Base-by-base conservation (phyloP, 2,797 vertebrate species). In the Lophotriccus pileatus region DNA sequence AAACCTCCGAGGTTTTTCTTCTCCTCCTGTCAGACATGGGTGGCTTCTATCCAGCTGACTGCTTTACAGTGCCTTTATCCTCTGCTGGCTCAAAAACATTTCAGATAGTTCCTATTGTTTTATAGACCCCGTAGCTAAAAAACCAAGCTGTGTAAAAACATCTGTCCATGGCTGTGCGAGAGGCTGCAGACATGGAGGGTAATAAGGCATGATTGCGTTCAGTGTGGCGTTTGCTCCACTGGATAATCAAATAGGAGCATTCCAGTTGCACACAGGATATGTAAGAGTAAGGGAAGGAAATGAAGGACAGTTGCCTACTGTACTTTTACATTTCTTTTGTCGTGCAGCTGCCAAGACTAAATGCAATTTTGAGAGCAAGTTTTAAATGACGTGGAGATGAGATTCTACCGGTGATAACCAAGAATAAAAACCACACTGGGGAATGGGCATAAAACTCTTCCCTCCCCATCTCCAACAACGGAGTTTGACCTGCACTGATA, bases 101-200 rank as follows among this genome's bases (percentile, higher is more conserved):
- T 88, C 91, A 87, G 88, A 86, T 96, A 81, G 81, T 95, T 95
- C 94, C 96, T 96, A 80, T 96, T 97, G 96, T 97, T 95, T 96
- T 84, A 81, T 85, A 89, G 91, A 87, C 94, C 91, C 96, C 95
- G 72, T 96, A 96, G 97, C 95, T 97, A 96, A 95, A 95, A 68
- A 97, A 20, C 28, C 83, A 87, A 72, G 62, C 83, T 91, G 84
- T 94, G 83, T 89, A 83, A 94, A 91, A 95, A 91, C 94, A 96
- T 97, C 96, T 93, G 96, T 89, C 91, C 85, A 23, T 49, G 77
- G 88, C 91, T 93, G 85, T 90, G 91, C 93, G 91, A 58, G 82
- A 79, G 91, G 52, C 85, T 94, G 46, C 83, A 84, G 93, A 88
- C 85, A 55, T 56, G 34, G 49, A 53, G 87, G 76, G 84, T 85